Base-by-base conservation (phyloP, 2,797 vertebrate species). In the Pipistrellus kuhlii region DNA sequence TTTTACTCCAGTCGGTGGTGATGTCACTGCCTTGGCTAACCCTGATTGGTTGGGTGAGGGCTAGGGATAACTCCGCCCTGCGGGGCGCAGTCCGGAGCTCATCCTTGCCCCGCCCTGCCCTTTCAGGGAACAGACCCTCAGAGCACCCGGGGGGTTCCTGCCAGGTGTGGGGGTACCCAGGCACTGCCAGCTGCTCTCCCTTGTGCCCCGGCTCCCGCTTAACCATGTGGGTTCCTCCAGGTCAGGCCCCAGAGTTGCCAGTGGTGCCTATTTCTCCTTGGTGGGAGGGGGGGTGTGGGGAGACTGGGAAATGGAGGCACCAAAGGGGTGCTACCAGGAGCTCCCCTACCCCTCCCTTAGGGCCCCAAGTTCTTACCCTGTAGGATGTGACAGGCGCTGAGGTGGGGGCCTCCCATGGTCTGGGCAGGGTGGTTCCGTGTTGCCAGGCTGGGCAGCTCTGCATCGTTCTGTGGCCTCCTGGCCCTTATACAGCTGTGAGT, bases 331-430 rank as follows among this genome's bases (percentile, higher is more conserved):
- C 71, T 3, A 27, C 17, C n/a, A 14, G 2, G 44, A 21, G 30
- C 8, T 18, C 30, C 38, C 69, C 12, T 1, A 0, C 14, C 12
- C 44, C n/a, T 76, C 82, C 72, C 8, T 0, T 3, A 1, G 0
- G 66, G 30, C 89, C 46, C 90, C 17, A 18, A 20, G 66, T n/a
- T 21, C 96, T 96, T 71, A 96, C 96, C 93, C 0, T 1, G 69
- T 18, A 35, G 30, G 27, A 69, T 1, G 3, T 75, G 64, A 23
- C 55, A 15, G 48, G 8, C 8, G 8, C 5, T 0, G 27, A 0
- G 2, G n/a, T 0, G 2, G 17, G 35, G 32, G n/a, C 27, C 90
- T 76, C 59, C 80, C 96, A 96, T 96, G 84, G 53, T 85, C 68
- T 12, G 53, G 30, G 72, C 48, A 13, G 59, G 62, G 38, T 69